phyloP scores from a whole-genome alignment of 2,888 invertebrate species.

The Drosophila nigricruria region DNA sequence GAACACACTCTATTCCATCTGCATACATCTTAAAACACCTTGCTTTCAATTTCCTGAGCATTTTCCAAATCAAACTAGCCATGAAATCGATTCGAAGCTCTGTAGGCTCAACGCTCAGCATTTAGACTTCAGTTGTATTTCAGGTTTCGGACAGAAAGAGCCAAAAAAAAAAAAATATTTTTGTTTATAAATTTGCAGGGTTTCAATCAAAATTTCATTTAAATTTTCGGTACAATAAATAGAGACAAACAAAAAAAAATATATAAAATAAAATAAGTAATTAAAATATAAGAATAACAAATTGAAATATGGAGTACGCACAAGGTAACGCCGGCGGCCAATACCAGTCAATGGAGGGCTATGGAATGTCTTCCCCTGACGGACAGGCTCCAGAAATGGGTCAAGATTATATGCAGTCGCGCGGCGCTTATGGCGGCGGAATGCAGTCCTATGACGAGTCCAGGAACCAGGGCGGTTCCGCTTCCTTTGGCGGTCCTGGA shows the following conservation, averaged over 20 bases:
- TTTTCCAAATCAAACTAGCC: slow-evolving; percentile 27
- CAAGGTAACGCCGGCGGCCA: slow-evolving; percentile 41
- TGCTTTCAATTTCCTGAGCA: not conserved
- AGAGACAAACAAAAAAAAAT: not conserved
- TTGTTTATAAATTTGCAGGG: slow-evolving; percentile 5
- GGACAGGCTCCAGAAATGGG: slow-evolving; percentile 59
- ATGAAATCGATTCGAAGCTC: slow-evolving; percentile 25
- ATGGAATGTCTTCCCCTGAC: slow-evolving; percentile 53
- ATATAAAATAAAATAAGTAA: not conserved
- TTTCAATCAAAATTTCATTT: not conserved
- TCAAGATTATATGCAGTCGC: slow-evolving; percentile 37
- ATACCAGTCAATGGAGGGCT: slow-evolving; percentile 48
- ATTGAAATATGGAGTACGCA: slow-evolving; percentile 54
- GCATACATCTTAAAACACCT: too few relatives aligned
- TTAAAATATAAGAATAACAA: not conserved
- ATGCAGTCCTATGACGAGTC: slow-evolving; percentile 54
- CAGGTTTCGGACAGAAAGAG: slow-evolving; percentile 59
- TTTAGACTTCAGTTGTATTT: slow-evolving; percentile 23
- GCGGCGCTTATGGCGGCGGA: slow-evolving; percentile 31
- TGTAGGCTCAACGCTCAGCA: not conserved
- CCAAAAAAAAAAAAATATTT: slow-evolving; percentile 14
- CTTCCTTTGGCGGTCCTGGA: slow-evolving; percentile 63
- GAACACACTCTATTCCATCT: not conserved
- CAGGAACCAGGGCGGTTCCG: slow-evolving; percentile 46
- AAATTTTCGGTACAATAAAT: slow-evolving; percentile 29